These are phyloP conservation scores for Conus ventricosus DNA, from an alignment of 1,140 invertebrate genomes.

Conservation along the genomic window DNA sequence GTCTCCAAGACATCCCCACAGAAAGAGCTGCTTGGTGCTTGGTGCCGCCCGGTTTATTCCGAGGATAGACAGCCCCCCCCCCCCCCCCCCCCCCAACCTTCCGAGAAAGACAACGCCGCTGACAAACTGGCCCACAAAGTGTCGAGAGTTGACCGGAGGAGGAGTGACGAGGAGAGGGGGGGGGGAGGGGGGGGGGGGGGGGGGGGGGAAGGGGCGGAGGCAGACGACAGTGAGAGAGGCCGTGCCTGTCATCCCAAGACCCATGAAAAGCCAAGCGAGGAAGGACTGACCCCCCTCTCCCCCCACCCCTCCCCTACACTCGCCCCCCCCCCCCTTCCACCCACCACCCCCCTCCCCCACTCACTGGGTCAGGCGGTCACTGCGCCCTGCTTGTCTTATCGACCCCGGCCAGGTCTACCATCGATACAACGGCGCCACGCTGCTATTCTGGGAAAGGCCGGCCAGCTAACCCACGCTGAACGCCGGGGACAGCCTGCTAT, in stretches of 20 bases:
- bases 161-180: background rate
- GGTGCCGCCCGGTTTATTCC: no score
- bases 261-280: no score
- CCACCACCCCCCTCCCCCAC: background rate
- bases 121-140: background rate
- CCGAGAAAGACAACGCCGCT: no score
- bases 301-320: no score
- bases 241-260: no score
- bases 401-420: conserved; percentile 3
- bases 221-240: background rate
- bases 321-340: no score
- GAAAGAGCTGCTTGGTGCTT: no score
- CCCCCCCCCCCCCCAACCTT: no score
- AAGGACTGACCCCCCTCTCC: no score
- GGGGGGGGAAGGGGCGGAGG: background rate
- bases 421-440: conserved; percentile 19
- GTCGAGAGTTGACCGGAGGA: background rate
- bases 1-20: no score
- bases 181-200: background rate
- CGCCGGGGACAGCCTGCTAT: background rate
- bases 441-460: conserved; percentile 10
- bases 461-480: background rate
- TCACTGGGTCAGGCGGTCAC: background rate
- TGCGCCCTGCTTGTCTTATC: conserved; percentile 18
- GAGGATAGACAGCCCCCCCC: no score